Evolutionary conservation across 1,140 invertebrate genomes (phyloP).

Genomic region (Odontomachus brunneus): DNA sequence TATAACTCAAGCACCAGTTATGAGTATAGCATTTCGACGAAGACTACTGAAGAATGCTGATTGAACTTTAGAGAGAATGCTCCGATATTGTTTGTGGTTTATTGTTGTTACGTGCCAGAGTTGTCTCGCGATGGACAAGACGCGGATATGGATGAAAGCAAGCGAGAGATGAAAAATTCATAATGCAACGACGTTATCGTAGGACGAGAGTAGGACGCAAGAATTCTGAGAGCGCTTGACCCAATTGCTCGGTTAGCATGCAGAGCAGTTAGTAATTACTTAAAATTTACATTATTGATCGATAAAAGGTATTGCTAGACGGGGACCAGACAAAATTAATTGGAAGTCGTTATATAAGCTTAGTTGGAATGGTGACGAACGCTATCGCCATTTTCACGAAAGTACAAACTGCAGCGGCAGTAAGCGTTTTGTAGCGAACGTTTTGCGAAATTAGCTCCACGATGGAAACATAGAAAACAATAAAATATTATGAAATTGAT

Average conservation of each 20-base stretch:
- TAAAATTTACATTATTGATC: conserved; percentile 56
- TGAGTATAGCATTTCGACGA: too few species aligned
- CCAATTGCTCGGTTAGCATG: conserved; percentile 43
- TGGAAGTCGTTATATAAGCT: conserved; percentile 36
- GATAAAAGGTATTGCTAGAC: neutral
- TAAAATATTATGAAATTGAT: neutral
- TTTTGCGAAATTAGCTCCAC: conserved; percentile 16
- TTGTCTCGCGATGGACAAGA: neutral
- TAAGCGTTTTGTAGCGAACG: neutral
- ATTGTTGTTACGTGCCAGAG: neutral
- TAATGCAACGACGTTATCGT: neutral
- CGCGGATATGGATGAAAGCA: neutral
- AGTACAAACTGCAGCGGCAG: neutral
- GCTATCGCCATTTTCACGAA: neutral
- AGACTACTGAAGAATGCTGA: too few species aligned
- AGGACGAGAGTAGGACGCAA: neutral
- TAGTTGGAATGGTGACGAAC: conserved; percentile 15
- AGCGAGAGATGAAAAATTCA: conserved; percentile 19
- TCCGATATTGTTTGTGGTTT: neutral
- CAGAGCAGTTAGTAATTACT: conserved; percentile 51
- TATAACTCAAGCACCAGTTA: too few species aligned
- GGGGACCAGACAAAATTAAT: conserved; percentile 44
- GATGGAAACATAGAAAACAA: neutral
- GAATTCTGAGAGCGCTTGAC: conserved; percentile 15
- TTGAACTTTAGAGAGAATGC: neutral